Conservation (phyloP, 2,888 invertebrate species). For the Agrypnus murinus region DNA sequence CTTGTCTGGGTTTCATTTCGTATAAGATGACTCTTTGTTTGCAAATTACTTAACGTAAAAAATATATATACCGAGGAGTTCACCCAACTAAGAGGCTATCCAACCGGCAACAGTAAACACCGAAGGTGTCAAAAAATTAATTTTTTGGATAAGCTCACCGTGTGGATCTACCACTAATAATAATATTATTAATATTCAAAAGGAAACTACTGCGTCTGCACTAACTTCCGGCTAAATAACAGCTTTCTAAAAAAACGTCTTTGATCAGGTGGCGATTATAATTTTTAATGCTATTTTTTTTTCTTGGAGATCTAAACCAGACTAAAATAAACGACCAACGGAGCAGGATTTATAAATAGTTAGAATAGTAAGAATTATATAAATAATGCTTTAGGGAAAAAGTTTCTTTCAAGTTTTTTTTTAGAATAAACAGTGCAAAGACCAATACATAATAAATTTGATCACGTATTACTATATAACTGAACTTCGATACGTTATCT, state of each 20-base stretch:
- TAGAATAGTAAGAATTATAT: no score
- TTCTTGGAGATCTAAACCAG: no score
- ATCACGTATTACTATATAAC: background rate
- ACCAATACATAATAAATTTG: background rate
- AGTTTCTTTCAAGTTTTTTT: no score
- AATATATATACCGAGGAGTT: no score
- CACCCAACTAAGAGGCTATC: no score
- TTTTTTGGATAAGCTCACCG: background rate
- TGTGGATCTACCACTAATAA: background rate
- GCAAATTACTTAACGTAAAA: background rate
- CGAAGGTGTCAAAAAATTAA: no score
- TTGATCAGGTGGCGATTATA: slow-evolving; percentile 21
- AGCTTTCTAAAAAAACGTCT: slow-evolving; percentile 19
- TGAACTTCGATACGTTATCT: slow-evolving; percentile 1
- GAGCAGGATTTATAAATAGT: background rate
- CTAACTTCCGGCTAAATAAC: slow-evolving; percentile 16
- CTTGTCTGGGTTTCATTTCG: background rate
- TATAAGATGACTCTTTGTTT: slow-evolving; percentile 17
- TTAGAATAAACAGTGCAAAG: no score
- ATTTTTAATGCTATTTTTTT: slow-evolving; percentile 4
- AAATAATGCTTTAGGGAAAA: no score
- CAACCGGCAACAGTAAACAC: no score
- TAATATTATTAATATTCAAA: background rate
- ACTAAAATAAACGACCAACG: background rate
- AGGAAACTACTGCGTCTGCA: slow-evolving; percentile 10